Evolutionary conservation across 2,797 vertebrate species (phyloP).

Genomic region (Bryconaethiops microstoma): DNA sequence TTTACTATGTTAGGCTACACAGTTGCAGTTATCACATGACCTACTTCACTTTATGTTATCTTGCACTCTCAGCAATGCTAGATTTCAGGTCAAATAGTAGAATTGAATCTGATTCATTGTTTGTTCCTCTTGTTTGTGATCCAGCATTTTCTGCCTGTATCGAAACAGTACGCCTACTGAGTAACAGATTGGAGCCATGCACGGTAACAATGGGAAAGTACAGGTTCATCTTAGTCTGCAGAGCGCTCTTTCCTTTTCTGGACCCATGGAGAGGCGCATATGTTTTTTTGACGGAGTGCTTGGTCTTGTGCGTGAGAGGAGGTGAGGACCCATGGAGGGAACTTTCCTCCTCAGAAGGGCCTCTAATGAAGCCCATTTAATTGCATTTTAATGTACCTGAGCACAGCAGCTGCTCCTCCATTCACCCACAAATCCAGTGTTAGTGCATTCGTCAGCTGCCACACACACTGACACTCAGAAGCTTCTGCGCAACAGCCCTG

Average conservation of each 20-base stretch:
- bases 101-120: too few relatives aligned
- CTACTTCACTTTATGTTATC: too few relatives aligned
- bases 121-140: too few relatives aligned
- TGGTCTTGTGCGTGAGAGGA: constrained; percentile 16
- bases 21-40: too few relatives aligned
- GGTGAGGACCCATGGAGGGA: constrained; percentile 37
- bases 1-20: too few relatives aligned
- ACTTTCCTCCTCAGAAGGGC: constrained; percentile 26
- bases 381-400: constrained; percentile 56
- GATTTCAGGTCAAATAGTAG: too few relatives aligned
- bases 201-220: neutral
- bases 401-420: constrained; percentile 50
- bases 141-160: too few relatives aligned
- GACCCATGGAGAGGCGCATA: constrained; percentile 12
- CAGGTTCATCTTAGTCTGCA: neutral
- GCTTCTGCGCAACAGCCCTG: constrained; percentile 5
- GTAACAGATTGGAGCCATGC: neutral
- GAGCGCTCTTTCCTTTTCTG: neutral
- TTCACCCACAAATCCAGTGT: constrained; percentile 32
- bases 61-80: too few relatives aligned
- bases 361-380: constrained; percentile 55
- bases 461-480: constrained; percentile 21
- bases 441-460: constrained; percentile 19
- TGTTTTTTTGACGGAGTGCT: constrained; percentile 16
- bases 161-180: neutral